Percentiles rank a stretch among this genome's conserved stretches.
These are phyloP conservation scores for Rhagoletis zephyria DNA, from an alignment of 1,140 invertebrate species.

Conservation along the genomic window DNA sequence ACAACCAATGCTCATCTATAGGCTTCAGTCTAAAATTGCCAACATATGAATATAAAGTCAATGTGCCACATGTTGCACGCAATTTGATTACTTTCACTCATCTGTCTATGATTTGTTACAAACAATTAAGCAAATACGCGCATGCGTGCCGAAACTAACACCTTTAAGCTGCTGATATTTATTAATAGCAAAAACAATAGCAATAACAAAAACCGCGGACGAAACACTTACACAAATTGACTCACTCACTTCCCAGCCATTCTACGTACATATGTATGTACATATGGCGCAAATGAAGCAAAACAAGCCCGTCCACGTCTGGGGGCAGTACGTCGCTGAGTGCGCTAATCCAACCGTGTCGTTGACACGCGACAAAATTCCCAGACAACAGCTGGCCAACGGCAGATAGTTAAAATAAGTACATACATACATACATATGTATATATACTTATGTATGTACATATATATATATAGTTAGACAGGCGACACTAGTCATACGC, in stretches of 20 bases:
- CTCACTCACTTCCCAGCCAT: neutral
- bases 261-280: neutral
- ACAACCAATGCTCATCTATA: neutral
- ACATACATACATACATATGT: too few species aligned
- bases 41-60: neutral
- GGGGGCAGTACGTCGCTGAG: neutral
- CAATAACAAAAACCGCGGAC: neutral
- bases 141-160: constrained; percentile 43
- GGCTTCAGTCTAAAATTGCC: constrained; percentile 61
- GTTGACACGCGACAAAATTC: constrained; percentile 35
- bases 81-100: constrained; percentile 43
- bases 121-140: constrained; percentile 38
- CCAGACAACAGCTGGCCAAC: neutral
- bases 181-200: neutral
- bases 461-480: neutral
- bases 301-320: constrained; percentile 16
- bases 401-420: neutral
- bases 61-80: constrained; percentile 27
- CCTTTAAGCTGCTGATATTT: constrained; percentile 26
- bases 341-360: constrained; percentile 10
- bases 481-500: too few species aligned
- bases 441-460: too few species aligned
- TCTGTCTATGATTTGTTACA: constrained; percentile 20
- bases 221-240: neutral
- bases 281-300: neutral